Evolutionary conservation across 2,888 invertebrate species (phyloP), one percentile per base, ranked within the genome.

Genomic region (Lacanobia wlatinum): DNA sequence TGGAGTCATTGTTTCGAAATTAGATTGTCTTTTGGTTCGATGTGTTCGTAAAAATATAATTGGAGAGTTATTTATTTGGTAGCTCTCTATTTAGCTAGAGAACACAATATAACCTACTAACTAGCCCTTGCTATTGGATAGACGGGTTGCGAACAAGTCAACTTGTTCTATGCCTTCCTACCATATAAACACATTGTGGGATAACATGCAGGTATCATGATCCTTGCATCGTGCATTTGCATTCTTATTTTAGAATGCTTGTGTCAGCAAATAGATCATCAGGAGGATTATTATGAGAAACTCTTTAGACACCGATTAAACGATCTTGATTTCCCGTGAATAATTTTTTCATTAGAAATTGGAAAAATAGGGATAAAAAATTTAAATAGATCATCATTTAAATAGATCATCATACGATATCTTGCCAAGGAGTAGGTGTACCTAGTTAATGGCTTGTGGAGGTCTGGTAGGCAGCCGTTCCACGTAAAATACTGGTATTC

Each of bases 141-240:
- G 23, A 1, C 55, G 16, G 12, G 28, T n/a, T 66, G 23, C 34
- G 9, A 58, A 43, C n/a, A 56, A 76, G 34, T 50, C 16, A 50
- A 43, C 67, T 50, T 12, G 28, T 34, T 58, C 23, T 18, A 40
- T 52, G 50, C 2, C 18, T 50, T 38, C 23, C 14, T 28, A 58
- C n/a, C 56, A 40, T 55, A 74, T 40, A 12, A 43, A 50, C n/a
- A n/a, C 9, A 56, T 50, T 66, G 48, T 65, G 21, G 18, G 21
- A 74, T 48, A 61, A 55, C 16, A 21, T 38, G 18, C 18, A 50
- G 12, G 40, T 53, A 38, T 23, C 46, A 53, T 34, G 16, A 28
- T 65, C 38, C 4, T 23, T 48, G 14, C 34, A 67, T 52, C 40
- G 43, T 43, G 48, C 28, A 40, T 70, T 58, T 21, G 9, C 53